phyloP scores from a whole-genome alignment of 2,888 invertebrate genomes.

The Parapristionchus giblindavisi region DNA sequence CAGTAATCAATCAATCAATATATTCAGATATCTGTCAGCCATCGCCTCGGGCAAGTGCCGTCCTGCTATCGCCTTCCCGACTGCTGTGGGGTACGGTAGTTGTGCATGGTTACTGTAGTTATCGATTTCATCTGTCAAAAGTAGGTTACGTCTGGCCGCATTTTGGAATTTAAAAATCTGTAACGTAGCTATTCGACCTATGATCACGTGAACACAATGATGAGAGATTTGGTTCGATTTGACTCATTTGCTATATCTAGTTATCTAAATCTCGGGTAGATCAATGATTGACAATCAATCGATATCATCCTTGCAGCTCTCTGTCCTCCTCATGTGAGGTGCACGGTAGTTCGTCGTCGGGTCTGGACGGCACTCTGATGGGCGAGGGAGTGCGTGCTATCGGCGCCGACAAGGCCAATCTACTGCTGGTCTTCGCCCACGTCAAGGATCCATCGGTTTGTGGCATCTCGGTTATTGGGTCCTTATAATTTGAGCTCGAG shows the following conservation, averaged over 20 bases:
- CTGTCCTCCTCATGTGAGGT: constrained; percentile 12
- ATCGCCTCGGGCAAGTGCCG: constrained; percentile 48
- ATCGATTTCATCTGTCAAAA: not conserved
- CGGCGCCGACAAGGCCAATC: constrained; percentile 58
- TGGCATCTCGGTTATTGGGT: no score
- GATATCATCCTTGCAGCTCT: constrained; percentile 7
- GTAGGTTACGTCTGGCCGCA: no score
- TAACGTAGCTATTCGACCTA: no score
- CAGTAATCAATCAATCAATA: not conserved
- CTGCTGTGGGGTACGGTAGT: constrained; percentile 35
- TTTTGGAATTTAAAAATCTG: no score
- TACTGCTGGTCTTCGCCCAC: constrained; percentile 62
- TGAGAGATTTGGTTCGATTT: no score
- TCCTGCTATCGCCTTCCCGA: constrained; percentile 45
- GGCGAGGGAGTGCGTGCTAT: not conserved
- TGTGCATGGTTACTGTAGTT: not conserved
- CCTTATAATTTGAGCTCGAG: no score
- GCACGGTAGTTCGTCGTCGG: constrained; percentile 27
- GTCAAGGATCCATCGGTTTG: constrained; percentile 37
- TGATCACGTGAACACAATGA: no score
- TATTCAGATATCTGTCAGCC: constrained; percentile 42
- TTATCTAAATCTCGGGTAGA: no score
- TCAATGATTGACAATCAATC: not conserved
- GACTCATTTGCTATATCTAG: no score
- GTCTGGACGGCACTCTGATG: constrained; percentile 18